phyloP scores from a whole-genome alignment of 2,113 vertebrate species.

The Cyanoderma ruficeps region DNA sequence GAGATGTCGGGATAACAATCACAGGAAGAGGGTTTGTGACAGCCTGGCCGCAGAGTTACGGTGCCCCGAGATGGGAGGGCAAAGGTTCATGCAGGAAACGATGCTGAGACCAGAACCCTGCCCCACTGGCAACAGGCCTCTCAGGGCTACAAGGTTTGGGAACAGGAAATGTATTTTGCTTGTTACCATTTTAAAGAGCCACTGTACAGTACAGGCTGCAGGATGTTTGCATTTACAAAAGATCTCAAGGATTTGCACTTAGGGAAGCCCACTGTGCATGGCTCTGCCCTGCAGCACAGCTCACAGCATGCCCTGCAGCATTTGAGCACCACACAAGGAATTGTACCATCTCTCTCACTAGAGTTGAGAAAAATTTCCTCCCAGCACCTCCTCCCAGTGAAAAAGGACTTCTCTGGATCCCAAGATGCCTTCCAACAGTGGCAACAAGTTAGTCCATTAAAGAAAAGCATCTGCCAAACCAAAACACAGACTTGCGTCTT shows the following conservation, averaged over 20 bases:
- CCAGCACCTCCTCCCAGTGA: background rate
- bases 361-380: background rate
- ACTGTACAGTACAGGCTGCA: background rate
- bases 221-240: background rate
- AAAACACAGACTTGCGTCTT: background rate
- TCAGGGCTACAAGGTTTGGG: background rate
- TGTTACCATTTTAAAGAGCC: background rate
- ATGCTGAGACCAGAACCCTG: background rate
- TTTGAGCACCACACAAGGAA: background rate
- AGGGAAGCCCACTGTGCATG: background rate
- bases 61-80: background rate
- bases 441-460: background rate
- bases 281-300: background rate
- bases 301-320: accelerated
- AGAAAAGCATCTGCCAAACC: background rate
- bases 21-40: slow-evolving; percentile 42
- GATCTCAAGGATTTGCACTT: background rate
- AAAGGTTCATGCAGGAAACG: slow-evolving; percentile 12
- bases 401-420: background rate
- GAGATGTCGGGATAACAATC: slow-evolving; percentile 40
- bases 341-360: background rate
- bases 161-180: background rate
- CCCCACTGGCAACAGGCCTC: background rate
- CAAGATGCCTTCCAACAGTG: background rate
- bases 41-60: background rate